Conservation (phyloP, 2,888 invertebrate species). For the Acholoe squamosa region DNA sequence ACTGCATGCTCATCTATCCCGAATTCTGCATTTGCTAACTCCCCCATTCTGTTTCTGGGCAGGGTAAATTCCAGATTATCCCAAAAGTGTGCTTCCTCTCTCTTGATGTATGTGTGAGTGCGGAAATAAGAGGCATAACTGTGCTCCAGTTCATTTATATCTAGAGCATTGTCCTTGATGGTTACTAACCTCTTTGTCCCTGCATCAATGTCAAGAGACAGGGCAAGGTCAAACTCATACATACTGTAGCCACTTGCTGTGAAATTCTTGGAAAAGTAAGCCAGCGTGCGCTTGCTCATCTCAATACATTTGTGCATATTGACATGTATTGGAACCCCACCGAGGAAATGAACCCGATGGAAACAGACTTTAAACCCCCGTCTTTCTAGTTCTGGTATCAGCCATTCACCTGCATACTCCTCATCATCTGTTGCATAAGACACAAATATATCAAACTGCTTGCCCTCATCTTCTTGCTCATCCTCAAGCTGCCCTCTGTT, state of each 20-base stretch:
- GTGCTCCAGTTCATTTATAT: neutral
- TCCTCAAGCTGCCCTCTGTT: neutral
- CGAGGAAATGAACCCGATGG: too few relatives aligned
- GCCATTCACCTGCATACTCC: too few relatives aligned
- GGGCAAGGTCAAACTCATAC: neutral
- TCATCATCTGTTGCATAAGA: neutral
- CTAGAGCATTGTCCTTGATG: neutral
- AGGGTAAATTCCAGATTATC: too few relatives aligned
- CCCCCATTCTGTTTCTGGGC: too few relatives aligned
- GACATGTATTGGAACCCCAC: neutral
- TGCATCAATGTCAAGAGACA: neutral
- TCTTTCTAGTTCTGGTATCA: too few relatives aligned
- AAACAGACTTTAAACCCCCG: too few relatives aligned
- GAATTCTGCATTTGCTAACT: too few relatives aligned
- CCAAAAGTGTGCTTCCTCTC: neutral
- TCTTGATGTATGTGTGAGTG: neutral
- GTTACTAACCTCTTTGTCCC: neutral
- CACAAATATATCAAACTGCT: neutral
- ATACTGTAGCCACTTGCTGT: neutral
- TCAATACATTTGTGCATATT: neutral
- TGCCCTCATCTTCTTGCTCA: neutral
- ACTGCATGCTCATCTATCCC: too few relatives aligned
- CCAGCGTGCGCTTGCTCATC: constrained; percentile 3
- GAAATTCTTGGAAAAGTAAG: neutral
- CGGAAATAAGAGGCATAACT: neutral